Base-by-base conservation (phyloP, 2,888 invertebrate species). In the Nephrotoma appendiculata region DNA sequence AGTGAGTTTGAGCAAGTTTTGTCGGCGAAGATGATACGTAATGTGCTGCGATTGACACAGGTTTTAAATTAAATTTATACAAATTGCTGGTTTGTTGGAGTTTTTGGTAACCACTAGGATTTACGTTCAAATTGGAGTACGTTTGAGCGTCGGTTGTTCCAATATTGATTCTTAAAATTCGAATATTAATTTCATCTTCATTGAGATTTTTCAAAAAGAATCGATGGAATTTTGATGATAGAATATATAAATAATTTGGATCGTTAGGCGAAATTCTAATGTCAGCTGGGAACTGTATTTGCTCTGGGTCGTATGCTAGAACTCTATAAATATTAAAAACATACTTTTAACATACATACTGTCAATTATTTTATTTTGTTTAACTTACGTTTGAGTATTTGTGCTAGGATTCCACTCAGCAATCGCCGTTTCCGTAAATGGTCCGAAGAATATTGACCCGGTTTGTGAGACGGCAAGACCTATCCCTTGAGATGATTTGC, bases 401-500 rank as follows among this genome's bases (percentile, higher is more conserved):
- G 93, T 94, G 71, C 93, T 91, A 0, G 96, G 96, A 89, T 96
- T 95, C 96, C 96, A 97, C 0, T 95, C 93, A 2, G 96, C 96
- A 12, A 97, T 92, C 0, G 96, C 96, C 0, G 96, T 96, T 91
- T 97, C 96, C 0, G 94, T 93, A 86, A 96, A 91, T 0, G 97
- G 96, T 88, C 96, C 94, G 91, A 97, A 97, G 88, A 95, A 92
- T 87, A 97, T 93, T 52, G 95, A 94, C 87, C 96, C 95, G 88
- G 96, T 96, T 0, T 93, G 92, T 0, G 95, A 94, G 0, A 96
- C 93, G 0, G 95, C 93, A 31, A 97, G 89, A 0, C 95, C 95
- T 6, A 97, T 93, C 5, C 97, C 96, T 90, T 96, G 96, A 0
- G 97, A 97, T 0, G 96, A 96, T 91, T 97, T 97, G 89, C 94